phyloP scores from a whole-genome alignment of 2,888 invertebrate genomes.

The Machimus rusticus region DNA sequence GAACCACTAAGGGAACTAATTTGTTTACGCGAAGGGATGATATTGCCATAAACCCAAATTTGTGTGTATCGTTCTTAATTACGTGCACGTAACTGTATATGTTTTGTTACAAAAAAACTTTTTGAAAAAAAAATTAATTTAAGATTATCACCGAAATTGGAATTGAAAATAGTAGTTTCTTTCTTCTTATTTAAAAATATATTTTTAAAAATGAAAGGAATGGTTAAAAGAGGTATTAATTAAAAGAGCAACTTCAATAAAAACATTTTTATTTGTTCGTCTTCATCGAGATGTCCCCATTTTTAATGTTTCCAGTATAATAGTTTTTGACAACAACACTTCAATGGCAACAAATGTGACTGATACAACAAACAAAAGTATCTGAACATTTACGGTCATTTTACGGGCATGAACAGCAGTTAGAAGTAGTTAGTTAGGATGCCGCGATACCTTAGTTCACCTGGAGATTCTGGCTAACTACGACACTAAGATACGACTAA shows the following conservation, averaged over 20 bases:
- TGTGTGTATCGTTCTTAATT: too few relatives aligned
- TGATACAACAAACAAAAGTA: slow-evolving; percentile 16
- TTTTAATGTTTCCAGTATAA: slow-evolving; percentile 24
- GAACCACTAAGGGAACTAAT: too few relatives aligned
- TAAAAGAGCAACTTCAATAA: background rate
- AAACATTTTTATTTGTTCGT: slow-evolving; percentile 29
- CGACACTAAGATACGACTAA: background rate
- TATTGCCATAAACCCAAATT: too few relatives aligned
- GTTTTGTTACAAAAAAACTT: too few relatives aligned
- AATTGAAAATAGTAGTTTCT: too few relatives aligned
- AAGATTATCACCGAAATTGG: too few relatives aligned
- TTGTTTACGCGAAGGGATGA: too few relatives aligned
- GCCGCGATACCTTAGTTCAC: background rate
- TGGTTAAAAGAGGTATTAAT: background rate
- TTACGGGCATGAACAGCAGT: slow-evolving; percentile 6
- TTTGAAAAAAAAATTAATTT: too few relatives aligned
- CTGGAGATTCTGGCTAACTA: background rate
- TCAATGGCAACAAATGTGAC: slow-evolving; percentile 32
- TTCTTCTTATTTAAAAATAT: background rate
- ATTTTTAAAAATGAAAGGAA: background rate
- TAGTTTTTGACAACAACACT: slow-evolving; percentile 37
- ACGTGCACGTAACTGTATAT: too few relatives aligned
- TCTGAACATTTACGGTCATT: slow-evolving; percentile 23
- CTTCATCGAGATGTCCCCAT: slow-evolving; percentile 3
- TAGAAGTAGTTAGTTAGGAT: background rate